A percentile compares a stretch with the other conserved stretches of the same genome.
phyloP scores from a whole-genome alignment of 2,113 vertebrate species.

The Melanocharis versteri region DNA sequence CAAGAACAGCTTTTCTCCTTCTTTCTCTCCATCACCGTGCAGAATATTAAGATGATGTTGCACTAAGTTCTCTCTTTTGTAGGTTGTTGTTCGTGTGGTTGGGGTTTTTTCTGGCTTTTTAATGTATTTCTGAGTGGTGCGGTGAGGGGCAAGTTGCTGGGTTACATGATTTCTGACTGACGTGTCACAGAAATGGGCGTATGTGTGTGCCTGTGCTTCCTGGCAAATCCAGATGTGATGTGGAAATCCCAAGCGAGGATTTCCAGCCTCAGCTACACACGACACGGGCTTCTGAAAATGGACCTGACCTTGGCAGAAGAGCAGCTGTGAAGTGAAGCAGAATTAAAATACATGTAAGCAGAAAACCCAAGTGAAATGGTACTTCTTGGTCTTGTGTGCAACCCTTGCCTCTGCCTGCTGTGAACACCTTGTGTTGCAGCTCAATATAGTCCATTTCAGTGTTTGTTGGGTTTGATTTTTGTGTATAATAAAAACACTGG shows the following conservation, averaged over 20 bases:
- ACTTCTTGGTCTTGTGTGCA: background rate
- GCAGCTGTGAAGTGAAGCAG: background rate
- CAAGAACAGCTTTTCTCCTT: background rate
- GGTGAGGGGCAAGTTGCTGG: background rate
- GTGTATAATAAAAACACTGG: no score
- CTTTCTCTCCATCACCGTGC: background rate
- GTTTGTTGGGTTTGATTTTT: background rate
- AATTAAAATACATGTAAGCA: background rate
- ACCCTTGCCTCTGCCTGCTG: background rate
- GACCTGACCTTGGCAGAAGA: background rate
- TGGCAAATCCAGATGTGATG: accelerated
- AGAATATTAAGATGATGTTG: background rate
- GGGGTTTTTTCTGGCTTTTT: accelerated
- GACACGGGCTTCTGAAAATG: background rate
- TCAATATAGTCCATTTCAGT: background rate
- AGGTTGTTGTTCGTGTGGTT: no score
- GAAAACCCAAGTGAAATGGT: background rate
- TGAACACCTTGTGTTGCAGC: background rate
- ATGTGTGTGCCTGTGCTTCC: accelerated
- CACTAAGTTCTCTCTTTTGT: background rate
- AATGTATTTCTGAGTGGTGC: background rate
- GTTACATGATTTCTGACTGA: background rate
- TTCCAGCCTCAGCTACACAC: background rate
- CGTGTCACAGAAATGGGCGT: background rate
- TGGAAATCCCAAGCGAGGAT: background rate